phyloP scores from a whole-genome alignment of 1,140 invertebrate species.

The Stegodyphus dumicola region DNA sequence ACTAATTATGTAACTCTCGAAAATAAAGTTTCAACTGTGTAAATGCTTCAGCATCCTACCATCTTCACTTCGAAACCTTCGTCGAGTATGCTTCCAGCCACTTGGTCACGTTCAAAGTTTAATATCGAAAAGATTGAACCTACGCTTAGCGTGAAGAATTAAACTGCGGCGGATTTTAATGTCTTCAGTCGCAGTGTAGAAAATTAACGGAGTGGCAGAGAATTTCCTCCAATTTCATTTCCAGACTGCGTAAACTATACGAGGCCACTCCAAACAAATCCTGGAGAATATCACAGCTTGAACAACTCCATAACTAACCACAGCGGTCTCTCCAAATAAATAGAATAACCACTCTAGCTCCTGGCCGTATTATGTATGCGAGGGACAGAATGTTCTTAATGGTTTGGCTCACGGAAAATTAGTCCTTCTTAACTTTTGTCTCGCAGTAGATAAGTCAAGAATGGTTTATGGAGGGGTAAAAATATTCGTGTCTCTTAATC shows the following conservation, averaged over 20 bases:
- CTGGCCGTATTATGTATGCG: slow-evolving; percentile 48
- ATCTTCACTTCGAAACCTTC: no score
- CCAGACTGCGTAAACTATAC: not conserved
- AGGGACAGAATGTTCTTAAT: slow-evolving; percentile 29
- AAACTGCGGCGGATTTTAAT: no score
- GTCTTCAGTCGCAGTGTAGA: no score
- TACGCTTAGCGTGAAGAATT: no score
- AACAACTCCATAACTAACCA: not conserved
- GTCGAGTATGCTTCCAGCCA: no score
- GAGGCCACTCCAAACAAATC: not conserved
- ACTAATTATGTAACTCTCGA: no score
- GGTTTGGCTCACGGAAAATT: slow-evolving; percentile 53
- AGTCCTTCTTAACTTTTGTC: slow-evolving; percentile 30
- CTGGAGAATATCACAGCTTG: not conserved
- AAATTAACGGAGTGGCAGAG: no score
- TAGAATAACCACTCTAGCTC: not conserved
- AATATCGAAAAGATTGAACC: no score
- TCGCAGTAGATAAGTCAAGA: not conserved
- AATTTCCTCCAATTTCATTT: no score
- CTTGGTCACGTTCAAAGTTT: no score
- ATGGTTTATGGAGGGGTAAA: slow-evolving; percentile 31
- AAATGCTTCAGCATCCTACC: no score
- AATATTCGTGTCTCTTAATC: slow-evolving; percentile 60
- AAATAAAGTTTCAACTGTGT: no score
- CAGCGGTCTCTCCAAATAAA: not conserved